Conservation (phyloP, 2,113 vertebrate species). For the Oryzias curvinotus region DNA sequence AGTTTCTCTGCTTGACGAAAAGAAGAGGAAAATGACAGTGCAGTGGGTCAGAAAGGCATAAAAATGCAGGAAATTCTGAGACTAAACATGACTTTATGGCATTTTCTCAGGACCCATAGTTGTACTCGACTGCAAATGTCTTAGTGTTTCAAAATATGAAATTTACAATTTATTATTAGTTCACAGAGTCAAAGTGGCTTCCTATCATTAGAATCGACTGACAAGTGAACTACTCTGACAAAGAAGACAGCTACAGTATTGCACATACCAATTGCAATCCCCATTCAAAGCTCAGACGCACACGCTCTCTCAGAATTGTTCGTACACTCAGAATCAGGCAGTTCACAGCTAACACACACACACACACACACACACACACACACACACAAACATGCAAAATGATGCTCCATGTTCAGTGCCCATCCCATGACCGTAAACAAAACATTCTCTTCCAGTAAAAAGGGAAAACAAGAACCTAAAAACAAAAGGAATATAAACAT, state of each 20-base stretch:
- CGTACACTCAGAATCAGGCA: conserved; percentile 27
- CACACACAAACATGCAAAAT: conserved; percentile 29
- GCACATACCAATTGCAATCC: conserved; percentile 60
- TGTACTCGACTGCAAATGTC: conserved; percentile 17
- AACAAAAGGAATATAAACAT: conserved; percentile 69
- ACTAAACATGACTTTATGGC: conserved; percentile 1
- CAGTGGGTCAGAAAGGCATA: conserved; percentile 25
- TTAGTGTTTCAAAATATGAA: conserved; percentile 26
- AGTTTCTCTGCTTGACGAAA: too few species aligned
- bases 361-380: conserved; percentile 21
- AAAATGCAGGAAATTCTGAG: conserved; percentile 28
- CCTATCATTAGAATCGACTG: conserved; percentile 46
- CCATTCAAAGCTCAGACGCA: conserved; percentile 17
- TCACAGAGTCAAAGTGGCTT: conserved; percentile 61
- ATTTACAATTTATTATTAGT: conserved; percentile 22
- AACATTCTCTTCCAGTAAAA: conserved; percentile 60
- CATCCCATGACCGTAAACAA: conserved; percentile 58
- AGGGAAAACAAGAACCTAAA: conserved; percentile 11
- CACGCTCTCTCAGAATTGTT: conserved; percentile 10
- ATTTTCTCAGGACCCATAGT: conserved; percentile 10
- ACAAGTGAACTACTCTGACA: conserved; percentile 65
- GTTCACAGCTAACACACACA: conserved; percentile 1
- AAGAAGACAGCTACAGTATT: conserved; percentile 62
- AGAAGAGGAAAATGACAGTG: too few species aligned
- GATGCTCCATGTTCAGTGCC: conserved; percentile 57